phyloP scores from a whole-genome alignment of 2,888 invertebrate genomes.

The Tachina grossa region DNA sequence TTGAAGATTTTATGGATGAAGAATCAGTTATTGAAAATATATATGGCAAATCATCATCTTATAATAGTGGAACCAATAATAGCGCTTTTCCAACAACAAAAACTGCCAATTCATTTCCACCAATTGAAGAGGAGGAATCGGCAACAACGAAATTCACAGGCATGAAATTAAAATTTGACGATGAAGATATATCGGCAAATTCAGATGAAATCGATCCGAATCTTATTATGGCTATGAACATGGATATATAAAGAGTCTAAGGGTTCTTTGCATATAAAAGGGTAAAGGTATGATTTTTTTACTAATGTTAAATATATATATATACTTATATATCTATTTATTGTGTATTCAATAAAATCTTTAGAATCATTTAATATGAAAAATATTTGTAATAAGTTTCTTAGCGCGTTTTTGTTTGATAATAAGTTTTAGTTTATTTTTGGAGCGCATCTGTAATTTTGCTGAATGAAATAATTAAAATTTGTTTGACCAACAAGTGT shows the following conservation, averaged over 20 bases:
- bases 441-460: not conserved
- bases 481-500: too few species aligned
- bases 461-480: too few species aligned
- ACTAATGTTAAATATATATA: constrained; percentile 7
- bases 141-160: constrained; percentile 76
- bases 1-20: constrained; percentile 82
- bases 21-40: constrained; percentile 78
- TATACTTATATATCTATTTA: constrained; percentile 21
- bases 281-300: constrained; percentile 32
- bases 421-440: not conserved
- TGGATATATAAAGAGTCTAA: constrained; percentile 76
- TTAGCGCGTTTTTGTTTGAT: not conserved
- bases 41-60: constrained; percentile 73
- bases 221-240: constrained; percentile 80
- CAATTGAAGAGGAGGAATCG: constrained; percentile 74
- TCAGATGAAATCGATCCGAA: constrained; percentile 77
- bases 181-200: constrained; percentile 77
- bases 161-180: constrained; percentile 79
- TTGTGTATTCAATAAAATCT: constrained; percentile 36
- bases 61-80: constrained; percentile 28
- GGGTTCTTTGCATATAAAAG: not conserved
- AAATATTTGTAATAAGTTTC: not conserved
- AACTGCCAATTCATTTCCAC: constrained; percentile 67
- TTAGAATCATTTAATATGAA: not conserved
- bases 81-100: constrained; percentile 39